Evolutionary conservation across 1,140 invertebrate genomes (phyloP).

Genomic region (Philotrypesis tridentata): DNA sequence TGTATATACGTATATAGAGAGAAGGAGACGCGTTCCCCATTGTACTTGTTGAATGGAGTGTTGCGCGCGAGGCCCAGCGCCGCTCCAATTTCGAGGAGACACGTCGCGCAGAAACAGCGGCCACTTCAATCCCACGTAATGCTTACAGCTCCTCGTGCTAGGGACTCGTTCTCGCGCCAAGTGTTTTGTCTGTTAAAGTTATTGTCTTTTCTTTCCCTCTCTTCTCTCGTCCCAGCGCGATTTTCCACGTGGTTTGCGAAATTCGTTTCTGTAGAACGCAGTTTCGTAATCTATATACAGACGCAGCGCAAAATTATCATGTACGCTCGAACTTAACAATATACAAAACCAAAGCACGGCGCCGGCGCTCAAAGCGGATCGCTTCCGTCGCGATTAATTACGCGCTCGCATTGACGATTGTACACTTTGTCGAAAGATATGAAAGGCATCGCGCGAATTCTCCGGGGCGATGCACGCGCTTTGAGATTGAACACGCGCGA

Average conservation of each 20-base stretch:
- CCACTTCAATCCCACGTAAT: slow-evolving; percentile 47
- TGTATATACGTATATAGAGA: neutral
- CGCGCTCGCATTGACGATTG: too few species aligned
- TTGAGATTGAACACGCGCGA: neutral
- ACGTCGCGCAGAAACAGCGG: slow-evolving; percentile 50
- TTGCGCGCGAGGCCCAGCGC: slow-evolving; percentile 60
- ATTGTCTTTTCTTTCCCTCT: neutral
- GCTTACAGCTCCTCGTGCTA: neutral
- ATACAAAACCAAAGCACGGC: too few species aligned
- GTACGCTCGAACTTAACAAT: neutral
- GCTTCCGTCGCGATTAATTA: neutral
- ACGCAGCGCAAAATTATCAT: too few species aligned
- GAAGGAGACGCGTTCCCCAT: slow-evolving; percentile 51
- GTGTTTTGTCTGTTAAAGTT: neutral
- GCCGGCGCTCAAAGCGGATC: too few species aligned
- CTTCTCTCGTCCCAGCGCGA: neutral
- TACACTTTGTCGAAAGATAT: too few species aligned
- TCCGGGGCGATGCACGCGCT: neutral
- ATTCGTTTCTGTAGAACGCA: neutral
- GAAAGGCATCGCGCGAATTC: neutral
- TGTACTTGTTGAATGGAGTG: slow-evolving; percentile 43
- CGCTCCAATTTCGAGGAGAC: slow-evolving; percentile 66
- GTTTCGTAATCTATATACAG: neutral
- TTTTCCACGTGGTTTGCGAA: neutral
- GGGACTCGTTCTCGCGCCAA: slow-evolving; percentile 6